Percentiles rank a stretch among this genome's conserved stretches.
Evolutionary conservation across 2,113 vertebrate genomes (phyloP).

Genomic region (Rhombomys opimus): DNA sequence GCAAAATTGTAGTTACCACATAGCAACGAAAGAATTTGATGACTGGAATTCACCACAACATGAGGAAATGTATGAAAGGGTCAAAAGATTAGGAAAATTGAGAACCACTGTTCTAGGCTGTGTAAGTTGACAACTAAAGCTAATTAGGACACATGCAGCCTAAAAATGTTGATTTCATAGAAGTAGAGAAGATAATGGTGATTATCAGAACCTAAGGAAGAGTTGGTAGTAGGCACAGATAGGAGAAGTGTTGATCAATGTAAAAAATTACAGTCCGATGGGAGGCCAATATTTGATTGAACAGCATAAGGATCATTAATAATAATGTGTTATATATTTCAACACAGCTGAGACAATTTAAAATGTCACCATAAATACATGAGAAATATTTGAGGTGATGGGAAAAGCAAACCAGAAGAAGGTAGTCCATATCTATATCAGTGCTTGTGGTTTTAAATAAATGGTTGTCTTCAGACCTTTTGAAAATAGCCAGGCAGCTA

Average conservation of each 20-base stretch:
- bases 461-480: slow-evolving; percentile 23
- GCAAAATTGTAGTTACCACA: background rate
- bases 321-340: background rate
- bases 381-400: background rate
- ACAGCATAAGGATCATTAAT: background rate
- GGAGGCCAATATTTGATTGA: background rate
- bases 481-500: slow-evolving; percentile 8
- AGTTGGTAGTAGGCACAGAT: too few species aligned
- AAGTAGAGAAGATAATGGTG: background rate
- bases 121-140: background rate
- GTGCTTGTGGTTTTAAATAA: background rate
- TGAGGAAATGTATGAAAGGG: background rate
- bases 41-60: background rate
- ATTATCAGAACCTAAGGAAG: background rate
- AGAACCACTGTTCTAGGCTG: background rate
- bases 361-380: background rate
- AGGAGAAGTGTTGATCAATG: background rate
- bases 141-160: background rate
- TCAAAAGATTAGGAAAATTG: background rate
- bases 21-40: background rate
- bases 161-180: background rate
- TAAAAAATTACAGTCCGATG: background rate
- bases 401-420: background rate
- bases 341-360: background rate
- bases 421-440: background rate